Evolutionary conservation across 2,797 vertebrate genomes (phyloP), one percentile per base, ranked within the genome.

Genomic region (Numenius phaeopus): DNA sequence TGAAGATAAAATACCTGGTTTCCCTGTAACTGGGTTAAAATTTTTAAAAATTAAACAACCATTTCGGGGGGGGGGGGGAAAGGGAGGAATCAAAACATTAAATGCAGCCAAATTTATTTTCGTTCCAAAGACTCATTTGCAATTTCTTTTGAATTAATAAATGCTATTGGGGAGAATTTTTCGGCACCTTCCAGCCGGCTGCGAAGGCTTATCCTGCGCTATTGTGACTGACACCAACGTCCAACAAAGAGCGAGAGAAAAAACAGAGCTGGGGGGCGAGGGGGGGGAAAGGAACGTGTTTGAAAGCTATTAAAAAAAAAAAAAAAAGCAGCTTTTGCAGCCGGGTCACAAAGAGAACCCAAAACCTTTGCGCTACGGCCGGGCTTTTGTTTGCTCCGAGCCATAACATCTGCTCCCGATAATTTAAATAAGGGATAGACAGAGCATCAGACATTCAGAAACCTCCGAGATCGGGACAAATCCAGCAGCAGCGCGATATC

Each of bases 341-440:
- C 87, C 83, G 65, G 87, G 90, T 84, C 83, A 86, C 94, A 89
- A 89, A 93, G 90, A 89, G 65, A 84, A 30, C 67, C 88, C 71
- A 46, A 81, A 89, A 65, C 67, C 91, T 71, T 64, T 11, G 66
- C 24, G 67, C 87, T 95, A 67, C 93, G 81, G 83, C 89, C 94
- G 55, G 69, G 90, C 90, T 94, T 96, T 97, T 97, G 94, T 96
- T 83, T 67, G 86, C 94, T 89, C 14, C 26, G 80, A 96, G 94
- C 78, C 23, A 10, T 69, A 88, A 92, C 95, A 95, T 89, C 94
- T 95, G 91, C 83, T 93, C 95, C 88, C 81, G 67, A n/a, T 86
- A 67, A 94, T 94, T 94, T 95, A 95, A 96, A 97, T 92, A 91
- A 95, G 62, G 89, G 87, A 92, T 37, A 90, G 94, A 96, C 83